Conservation (phyloP, 2,888 invertebrate genomes). For the Cryptocephalus primarius region DNA sequence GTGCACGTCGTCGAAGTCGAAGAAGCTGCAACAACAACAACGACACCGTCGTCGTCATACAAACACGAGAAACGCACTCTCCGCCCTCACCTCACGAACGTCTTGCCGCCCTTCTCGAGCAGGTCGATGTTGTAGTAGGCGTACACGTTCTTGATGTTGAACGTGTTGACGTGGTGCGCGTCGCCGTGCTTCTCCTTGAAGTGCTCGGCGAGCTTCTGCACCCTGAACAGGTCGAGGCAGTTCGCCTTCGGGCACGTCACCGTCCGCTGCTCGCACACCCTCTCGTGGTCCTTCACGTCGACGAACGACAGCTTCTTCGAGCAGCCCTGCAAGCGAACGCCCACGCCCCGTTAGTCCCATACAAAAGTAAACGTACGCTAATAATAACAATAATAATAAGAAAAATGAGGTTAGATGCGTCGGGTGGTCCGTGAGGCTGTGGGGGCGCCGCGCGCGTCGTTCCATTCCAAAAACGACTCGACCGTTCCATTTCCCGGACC, state of each 20-base stretch:
- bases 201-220: constrained; percentile 9
- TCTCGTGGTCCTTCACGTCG: constrained; percentile 13
- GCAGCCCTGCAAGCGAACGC: constrained; percentile 7
- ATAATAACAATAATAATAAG: too few relatives aligned
- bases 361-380: too few relatives aligned
- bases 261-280: constrained; percentile 7
- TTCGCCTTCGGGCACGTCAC: constrained; percentile 11
- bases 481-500: too few relatives aligned
- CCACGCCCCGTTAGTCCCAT: too few relatives aligned
- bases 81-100: constrained; percentile 2
- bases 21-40: constrained; percentile 3
- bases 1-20: constrained; percentile 13
- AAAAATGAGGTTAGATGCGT: too few relatives aligned
- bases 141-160: constrained; percentile 10
- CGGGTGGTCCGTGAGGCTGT: too few relatives aligned
- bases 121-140: constrained; percentile 14
- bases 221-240: constrained; percentile 9
- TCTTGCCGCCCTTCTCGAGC: constrained; percentile 12
- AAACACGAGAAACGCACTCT: too few relatives aligned
- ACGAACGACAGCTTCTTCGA: constrained; percentile 8
- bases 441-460: too few relatives aligned
- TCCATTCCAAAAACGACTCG: too few relatives aligned
- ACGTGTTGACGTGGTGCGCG: constrained; percentile 7
- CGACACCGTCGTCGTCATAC: too few relatives aligned
- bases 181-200: constrained; percentile 14